Percentiles rank a stretch among this genome's conserved stretches.
These are phyloP conservation scores for Poeciliopsis gracilis DNA, from an alignment of 2,797 vertebrate species.

Conservation along the genomic window DNA sequence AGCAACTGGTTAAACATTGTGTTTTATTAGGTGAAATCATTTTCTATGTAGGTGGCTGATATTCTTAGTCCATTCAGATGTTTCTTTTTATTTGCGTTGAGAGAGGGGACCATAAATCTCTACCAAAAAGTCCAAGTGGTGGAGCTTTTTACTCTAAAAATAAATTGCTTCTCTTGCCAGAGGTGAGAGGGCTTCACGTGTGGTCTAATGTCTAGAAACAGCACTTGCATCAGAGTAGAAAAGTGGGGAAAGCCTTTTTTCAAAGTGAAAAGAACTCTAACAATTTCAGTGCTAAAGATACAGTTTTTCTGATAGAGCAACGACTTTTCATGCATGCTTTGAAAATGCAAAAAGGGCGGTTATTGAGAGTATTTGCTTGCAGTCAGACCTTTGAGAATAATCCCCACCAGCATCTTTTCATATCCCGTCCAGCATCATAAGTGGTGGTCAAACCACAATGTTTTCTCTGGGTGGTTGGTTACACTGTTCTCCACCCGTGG, in stretches of 20 bases:
- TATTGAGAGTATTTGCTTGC: slow-evolving; percentile 22
- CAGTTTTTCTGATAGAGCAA: slow-evolving; percentile 28
- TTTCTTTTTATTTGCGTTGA: slow-evolving; percentile 58
- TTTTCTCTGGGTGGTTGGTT: slow-evolving; percentile 81
- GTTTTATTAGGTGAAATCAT: slow-evolving; percentile 51
- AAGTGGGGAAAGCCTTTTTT: slow-evolving; percentile 54
- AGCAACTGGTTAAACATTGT: slow-evolving; percentile 11
- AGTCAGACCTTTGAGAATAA: slow-evolving; percentile 54
- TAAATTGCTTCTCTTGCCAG: slow-evolving; percentile 66
- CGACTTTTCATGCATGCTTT: slow-evolving; percentile 24
- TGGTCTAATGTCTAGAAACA: slow-evolving; percentile 80
- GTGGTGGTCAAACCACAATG: slow-evolving; percentile 84
- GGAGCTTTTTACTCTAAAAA: slow-evolving; percentile 71
- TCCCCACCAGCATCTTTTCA: slow-evolving; percentile 60
- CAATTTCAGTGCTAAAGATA: slow-evolving; percentile 10
- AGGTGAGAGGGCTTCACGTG: slow-evolving; percentile 80
- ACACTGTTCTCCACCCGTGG: slow-evolving; percentile 79
- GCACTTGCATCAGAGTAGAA: slow-evolving; percentile 82
- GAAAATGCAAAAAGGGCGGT: slow-evolving; percentile 33
- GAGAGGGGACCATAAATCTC: slow-evolving; percentile 73
- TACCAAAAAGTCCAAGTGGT: slow-evolving; percentile 55
- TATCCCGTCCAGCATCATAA: slow-evolving; percentile 76
- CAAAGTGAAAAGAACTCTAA: slow-evolving; percentile 40
- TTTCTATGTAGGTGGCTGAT: slow-evolving; percentile 75
- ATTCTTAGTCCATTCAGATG: slow-evolving; percentile 68